A percentile compares a stretch with the other conserved stretches of the same genome.
phyloP scores from a whole-genome alignment of 2,113 vertebrate genomes.

The Pseudonaja textilis region DNA sequence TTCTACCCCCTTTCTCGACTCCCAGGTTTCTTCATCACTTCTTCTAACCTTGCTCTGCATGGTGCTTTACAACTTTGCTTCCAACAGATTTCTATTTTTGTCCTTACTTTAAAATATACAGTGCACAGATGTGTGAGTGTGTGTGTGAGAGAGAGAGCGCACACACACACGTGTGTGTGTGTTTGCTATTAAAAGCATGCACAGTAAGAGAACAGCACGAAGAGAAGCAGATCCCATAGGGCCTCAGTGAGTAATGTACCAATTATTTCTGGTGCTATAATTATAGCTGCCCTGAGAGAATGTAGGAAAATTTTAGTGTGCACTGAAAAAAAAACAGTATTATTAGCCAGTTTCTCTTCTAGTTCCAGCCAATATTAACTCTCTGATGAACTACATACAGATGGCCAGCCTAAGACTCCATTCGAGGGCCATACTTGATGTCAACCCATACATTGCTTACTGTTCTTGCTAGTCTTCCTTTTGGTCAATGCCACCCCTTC shows the following conservation, averaged over 20 bases:
- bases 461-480: too few species aligned
- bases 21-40: background rate
- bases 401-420: background rate
- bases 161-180: background rate
- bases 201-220: background rate
- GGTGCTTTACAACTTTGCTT: background rate
- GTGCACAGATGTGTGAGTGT: background rate
- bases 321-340: background rate
- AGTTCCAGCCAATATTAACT: constrained; percentile 26
- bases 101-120: constrained; percentile 30
- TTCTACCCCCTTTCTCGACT: background rate
- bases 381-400: background rate
- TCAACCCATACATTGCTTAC: background rate
- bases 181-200: constrained; percentile 47
- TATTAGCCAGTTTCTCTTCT: constrained; percentile 4
- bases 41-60: background rate
- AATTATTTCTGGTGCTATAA: constrained; percentile 55
- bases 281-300: constrained; percentile 57
- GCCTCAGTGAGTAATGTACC: constrained; percentile 43
- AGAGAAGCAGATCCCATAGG: constrained; percentile 43
- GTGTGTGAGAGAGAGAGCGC: too few species aligned
- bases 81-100: constrained; percentile 21
- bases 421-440: too few species aligned
- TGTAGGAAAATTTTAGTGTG: constrained; percentile 16
- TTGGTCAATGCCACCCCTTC: background rate